Evolutionary conservation across 2,113 vertebrate genomes (phyloP).

Genomic region (Myotis lucifugus): DNA sequence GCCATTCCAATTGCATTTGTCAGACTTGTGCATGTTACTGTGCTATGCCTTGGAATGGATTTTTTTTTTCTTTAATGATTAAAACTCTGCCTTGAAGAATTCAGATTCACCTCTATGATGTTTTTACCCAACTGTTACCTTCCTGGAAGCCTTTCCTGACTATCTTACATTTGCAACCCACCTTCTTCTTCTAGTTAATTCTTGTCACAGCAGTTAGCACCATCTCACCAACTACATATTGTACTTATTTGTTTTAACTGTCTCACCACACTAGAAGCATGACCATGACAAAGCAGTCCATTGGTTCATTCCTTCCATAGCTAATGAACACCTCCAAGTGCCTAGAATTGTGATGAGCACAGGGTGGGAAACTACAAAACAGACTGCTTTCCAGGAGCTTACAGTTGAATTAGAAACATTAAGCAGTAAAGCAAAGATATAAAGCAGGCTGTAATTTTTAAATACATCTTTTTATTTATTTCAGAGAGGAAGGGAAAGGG

Average conservation of each 20-base stretch:
- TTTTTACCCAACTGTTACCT: neutral
- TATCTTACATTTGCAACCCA: neutral
- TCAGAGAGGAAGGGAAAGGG: too few relatives aligned
- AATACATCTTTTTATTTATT: too few relatives aligned
- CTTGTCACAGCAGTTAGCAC: neutral
- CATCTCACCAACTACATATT: neutral
- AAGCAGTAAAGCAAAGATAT: neutral
- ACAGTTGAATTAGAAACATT: neutral
- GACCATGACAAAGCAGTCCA: neutral
- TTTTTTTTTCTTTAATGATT: neutral
- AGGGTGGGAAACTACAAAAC: neutral
- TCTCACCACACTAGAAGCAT: neutral
- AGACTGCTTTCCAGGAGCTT: neutral
- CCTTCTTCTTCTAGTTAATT: neutral
- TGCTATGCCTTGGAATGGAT: neutral
- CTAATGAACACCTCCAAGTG: neutral
- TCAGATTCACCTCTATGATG: neutral
- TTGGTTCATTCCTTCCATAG: neutral
- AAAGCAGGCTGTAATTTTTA: neutral
- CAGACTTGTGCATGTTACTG: neutral
- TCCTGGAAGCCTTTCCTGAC: neutral
- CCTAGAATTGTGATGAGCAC: neutral
- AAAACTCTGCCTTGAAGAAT: neutral
- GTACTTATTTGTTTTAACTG: neutral
- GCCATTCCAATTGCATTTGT: neutral